These are phyloP conservation scores for Sorex fumeus DNA, from an alignment of 2,113 vertebrate species.

Conservation along the genomic window DNA sequence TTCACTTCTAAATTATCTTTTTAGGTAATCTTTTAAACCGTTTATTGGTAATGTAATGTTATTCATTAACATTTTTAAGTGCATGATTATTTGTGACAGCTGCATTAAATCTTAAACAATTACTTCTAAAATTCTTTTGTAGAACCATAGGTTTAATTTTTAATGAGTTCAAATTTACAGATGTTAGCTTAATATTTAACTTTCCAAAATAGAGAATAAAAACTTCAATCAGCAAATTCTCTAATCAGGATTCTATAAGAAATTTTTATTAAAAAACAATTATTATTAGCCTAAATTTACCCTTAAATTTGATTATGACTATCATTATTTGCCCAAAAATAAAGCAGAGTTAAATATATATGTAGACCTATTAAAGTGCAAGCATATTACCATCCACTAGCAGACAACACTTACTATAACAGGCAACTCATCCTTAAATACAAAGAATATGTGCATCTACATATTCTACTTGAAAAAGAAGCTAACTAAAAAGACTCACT, in stretches of 20 bases:
- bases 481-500: constrained; percentile 25
- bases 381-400: neutral
- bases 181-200: too few species aligned
- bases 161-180: constrained; percentile 16
- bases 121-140: neutral
- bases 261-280: constrained; percentile 58
- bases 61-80: neutral
- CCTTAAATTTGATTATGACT: neutral
- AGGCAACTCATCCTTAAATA: neutral
- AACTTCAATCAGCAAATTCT: neutral
- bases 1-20: neutral
- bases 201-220: neutral
- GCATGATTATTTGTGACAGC: constrained; percentile 19
- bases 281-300: constrained; percentile 19
- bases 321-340: neutral
- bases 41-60: neutral
- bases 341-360: constrained; percentile 40
- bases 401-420: neutral
- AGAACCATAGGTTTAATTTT: neutral
- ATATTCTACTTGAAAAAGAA: neutral
- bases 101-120: neutral
- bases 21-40: neutral
- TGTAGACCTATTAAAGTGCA: neutral
- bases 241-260: neutral
- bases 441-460: neutral